Percentiles rank a stretch among this genome's conserved stretches.
Conservation (phyloP, 2,888 invertebrate species). For the Scelioninae gen. 2 region DNA sequence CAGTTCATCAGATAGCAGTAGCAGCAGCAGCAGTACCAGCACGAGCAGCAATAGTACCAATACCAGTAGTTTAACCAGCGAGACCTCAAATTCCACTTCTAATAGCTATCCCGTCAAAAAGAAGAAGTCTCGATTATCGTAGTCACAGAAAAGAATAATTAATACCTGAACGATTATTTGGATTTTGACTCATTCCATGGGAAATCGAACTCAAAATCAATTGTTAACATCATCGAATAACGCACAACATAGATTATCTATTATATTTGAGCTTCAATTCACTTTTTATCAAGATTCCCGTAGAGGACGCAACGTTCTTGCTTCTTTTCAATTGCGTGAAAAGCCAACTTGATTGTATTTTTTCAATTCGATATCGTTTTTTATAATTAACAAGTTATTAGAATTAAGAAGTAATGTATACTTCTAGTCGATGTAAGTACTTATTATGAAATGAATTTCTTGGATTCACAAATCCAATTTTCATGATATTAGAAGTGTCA, state of each 20-base stretch:
- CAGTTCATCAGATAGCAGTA: conserved; percentile 62
- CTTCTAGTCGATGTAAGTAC: conserved; percentile 50
- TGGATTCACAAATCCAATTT: no score
- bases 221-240: neutral
- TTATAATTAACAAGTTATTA: conserved; percentile 1
- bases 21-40: conserved; percentile 65
- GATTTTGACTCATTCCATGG: no score
- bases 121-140: conserved; percentile 44
- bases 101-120: conserved; percentile 38
- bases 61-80: conserved; percentile 35
- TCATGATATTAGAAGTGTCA: no score
- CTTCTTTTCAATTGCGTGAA: conserved; percentile 3
- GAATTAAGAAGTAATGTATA: conserved; percentile 35
- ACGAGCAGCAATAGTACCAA: conserved; percentile 50
- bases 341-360: conserved; percentile 3
- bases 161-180: no score
- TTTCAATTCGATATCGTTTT: neutral
- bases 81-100: conserved; percentile 55
- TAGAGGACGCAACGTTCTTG: neutral
- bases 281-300: neutral
- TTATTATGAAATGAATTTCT: conserved; percentile 30
- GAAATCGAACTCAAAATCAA: no score
- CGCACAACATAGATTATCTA: neutral
- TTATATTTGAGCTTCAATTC: conserved; percentile 15
- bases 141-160: conserved; percentile 10